These are phyloP conservation scores for Danio aesculapii DNA, from an alignment of 2,797 vertebrate genomes.

Conservation along the genomic window DNA sequence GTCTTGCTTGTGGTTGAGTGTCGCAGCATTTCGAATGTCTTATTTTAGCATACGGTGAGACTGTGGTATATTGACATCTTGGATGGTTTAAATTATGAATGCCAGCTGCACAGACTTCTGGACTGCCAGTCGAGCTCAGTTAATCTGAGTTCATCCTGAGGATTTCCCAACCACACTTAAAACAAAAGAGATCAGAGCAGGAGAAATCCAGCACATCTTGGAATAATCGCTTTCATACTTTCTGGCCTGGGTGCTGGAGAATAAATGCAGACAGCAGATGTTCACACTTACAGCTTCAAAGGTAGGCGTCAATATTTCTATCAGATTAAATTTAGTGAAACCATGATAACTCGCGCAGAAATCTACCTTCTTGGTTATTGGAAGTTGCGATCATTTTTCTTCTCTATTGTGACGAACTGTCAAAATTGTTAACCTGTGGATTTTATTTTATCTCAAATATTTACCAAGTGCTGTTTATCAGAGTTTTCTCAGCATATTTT, in stretches of 20 bases:
- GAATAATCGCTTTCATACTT: conserved; percentile 19
- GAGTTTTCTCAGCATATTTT: too few species aligned
- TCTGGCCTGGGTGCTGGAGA: not conserved
- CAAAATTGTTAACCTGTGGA: not conserved
- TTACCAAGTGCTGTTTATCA: too few species aligned
- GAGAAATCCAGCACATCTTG: conserved; percentile 31
- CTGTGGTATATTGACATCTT: conserved; percentile 24
- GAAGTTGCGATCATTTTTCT: too few species aligned
- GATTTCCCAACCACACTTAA: conserved; percentile 10
- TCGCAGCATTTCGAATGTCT: not conserved
- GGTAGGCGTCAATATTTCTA: not conserved
- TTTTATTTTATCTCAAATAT: too few species aligned
- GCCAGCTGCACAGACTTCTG: not conserved
- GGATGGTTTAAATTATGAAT: conserved; percentile 31
- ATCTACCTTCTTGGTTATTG: conserved; percentile 8
- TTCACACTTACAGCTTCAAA: conserved; percentile 16
- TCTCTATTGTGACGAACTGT: not conserved
- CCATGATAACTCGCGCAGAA: not conserved
- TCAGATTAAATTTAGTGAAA: conserved; percentile 16
- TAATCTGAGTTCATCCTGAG: conserved; percentile 4
- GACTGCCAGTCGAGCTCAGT: not conserved
- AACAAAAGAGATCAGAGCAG: conserved; percentile 30
- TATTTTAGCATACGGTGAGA: conserved; percentile 17
- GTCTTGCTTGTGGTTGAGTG: conserved; percentile 41
- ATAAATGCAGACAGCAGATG: conserved; percentile 29